Evolutionary conservation across 2,113 vertebrate genomes (phyloP).

Genomic region (Mesocricetus auratus): DNA sequence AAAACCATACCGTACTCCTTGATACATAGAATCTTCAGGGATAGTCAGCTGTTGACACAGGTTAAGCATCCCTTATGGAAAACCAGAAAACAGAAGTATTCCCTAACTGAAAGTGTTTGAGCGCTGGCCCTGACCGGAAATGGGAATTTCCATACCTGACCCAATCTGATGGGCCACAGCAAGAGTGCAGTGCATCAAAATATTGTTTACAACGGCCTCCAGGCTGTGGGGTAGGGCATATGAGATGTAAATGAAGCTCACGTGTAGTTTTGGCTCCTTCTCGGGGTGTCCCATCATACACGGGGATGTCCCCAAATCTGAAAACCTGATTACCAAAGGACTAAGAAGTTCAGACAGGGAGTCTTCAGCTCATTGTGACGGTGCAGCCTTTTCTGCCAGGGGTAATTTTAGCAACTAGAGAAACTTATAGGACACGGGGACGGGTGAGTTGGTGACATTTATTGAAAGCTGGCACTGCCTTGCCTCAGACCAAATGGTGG

Average conservation of each 20-base stretch:
- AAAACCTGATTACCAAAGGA: background rate
- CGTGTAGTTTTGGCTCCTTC: background rate
- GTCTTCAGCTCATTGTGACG: background rate
- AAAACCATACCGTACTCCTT: background rate
- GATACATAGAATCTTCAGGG: background rate
- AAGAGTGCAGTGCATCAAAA: background rate
- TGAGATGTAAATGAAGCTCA: background rate
- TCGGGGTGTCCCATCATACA: background rate
- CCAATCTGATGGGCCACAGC: background rate
- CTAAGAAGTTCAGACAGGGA: background rate
- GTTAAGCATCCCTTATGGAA: background rate
- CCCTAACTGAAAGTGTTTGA: background rate
- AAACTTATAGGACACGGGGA: background rate
- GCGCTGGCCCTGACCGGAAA: background rate
- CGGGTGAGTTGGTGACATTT: background rate
- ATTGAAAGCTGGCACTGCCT: background rate
- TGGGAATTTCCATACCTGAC: background rate
- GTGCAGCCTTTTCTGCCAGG: conserved; percentile 11
- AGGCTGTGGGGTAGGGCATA: background rate
- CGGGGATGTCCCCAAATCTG: background rate
- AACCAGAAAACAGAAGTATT: background rate
- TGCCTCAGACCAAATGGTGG: background rate
- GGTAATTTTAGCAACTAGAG: background rate
- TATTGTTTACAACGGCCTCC: background rate
- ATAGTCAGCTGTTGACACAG: background rate